phyloP scores from a whole-genome alignment of 1,140 invertebrate genomes.

The Drosophila tani region DNA sequence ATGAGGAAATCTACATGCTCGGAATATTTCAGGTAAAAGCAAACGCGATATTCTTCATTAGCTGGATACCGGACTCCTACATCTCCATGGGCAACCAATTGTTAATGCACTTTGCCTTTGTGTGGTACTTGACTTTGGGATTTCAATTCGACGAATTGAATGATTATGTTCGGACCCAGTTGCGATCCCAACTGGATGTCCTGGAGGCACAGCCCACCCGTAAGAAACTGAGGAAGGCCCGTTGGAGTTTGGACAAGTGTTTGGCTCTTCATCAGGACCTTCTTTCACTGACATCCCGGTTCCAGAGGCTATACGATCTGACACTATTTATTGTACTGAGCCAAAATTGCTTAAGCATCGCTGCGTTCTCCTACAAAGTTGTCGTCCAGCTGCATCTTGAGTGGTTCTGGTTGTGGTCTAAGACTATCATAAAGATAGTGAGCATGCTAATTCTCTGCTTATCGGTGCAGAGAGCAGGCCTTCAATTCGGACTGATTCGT shows the following conservation, averaged over 20 bases:
- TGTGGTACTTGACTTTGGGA: conserved; percentile 46
- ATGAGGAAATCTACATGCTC: neutral
- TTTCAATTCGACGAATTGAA: conserved; percentile 32
- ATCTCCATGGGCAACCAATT: conserved; percentile 7
- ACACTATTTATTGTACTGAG: conserved; percentile 28
- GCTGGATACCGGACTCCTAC: conserved; percentile 8
- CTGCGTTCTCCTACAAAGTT: neutral
- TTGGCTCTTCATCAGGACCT: conserved; percentile 43
- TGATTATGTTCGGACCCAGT: conserved; percentile 11
- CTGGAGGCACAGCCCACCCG: conserved; percentile 2
- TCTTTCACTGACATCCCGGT: neutral
- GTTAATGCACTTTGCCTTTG: conserved; percentile 10
- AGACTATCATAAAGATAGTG: neutral
- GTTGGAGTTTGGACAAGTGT: conserved; percentile 18
- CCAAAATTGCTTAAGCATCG: neutral
- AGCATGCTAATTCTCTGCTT: neutral
- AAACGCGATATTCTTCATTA: fast-evolving
- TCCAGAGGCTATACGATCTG: conserved; percentile 36
- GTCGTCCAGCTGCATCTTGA: neutral
- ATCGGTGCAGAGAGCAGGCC: neutral
- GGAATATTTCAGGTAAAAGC: too few species aligned
- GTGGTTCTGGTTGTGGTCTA: neutral
- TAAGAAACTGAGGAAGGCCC: neutral
- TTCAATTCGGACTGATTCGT: neutral
- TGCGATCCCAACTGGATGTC: conserved; percentile 4